Evolutionary conservation across 1,140 invertebrate genomes (phyloP).

Genomic region (Brachionus plicatilis): DNA sequence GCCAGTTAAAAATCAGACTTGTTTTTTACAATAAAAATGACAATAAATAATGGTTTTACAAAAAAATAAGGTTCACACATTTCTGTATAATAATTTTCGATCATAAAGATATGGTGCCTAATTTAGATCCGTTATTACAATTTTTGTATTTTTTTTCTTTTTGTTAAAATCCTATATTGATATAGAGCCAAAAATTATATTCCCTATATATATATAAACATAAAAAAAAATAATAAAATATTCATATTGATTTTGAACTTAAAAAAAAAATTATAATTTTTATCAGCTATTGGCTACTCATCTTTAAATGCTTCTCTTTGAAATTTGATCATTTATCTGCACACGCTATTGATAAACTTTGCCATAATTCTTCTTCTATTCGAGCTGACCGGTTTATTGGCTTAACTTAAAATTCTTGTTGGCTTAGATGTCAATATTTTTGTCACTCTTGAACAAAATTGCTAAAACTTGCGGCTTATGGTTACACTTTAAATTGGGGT

Average conservation of each 20-base stretch:
- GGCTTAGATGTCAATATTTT: neutral
- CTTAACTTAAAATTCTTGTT: neutral
- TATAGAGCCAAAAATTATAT: neutral
- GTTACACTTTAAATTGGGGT: neutral
- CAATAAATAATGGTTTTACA: neutral
- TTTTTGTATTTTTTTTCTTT: neutral
- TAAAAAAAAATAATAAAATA: neutral
- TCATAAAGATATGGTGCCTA: conserved; percentile 36
- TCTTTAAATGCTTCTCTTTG: neutral
- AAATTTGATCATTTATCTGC: neutral
- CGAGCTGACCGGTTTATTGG: neutral
- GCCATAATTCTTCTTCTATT: neutral
- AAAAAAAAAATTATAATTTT: neutral
- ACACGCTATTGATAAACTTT: neutral
- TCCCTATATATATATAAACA: neutral
- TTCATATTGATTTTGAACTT: conserved; percentile 28
- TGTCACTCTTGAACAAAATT: neutral
- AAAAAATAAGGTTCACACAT: neutral
- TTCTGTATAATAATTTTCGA: conserved; percentile 6
- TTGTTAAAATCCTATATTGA: neutral
- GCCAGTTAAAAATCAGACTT: neutral
- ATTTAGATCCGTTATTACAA: neutral
- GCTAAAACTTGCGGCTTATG: neutral
- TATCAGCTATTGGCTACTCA: neutral
- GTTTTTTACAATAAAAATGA: neutral